Conservation (phyloP, 1,140 invertebrate genomes). For the Conus ventricosus region DNA sequence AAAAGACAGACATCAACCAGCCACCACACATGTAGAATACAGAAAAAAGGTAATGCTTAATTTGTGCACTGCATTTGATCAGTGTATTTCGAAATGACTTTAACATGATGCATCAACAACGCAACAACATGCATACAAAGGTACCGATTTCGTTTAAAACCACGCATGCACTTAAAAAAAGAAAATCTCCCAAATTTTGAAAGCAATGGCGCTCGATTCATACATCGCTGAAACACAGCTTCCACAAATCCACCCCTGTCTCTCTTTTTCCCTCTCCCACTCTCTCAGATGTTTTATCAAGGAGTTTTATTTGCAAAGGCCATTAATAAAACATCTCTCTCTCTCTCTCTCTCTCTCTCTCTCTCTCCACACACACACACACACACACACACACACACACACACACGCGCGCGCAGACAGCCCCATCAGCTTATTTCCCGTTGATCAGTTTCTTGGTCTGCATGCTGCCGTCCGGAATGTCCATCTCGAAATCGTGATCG, state of each 20-base stretch:
- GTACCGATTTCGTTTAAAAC: neutral
- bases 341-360: neutral
- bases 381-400: neutral
- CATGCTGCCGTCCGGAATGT: slow-evolving; percentile 43
- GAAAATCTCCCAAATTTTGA: too few species aligned
- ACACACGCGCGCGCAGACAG: neutral
- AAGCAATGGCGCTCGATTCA: neutral
- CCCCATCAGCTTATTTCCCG: neutral
- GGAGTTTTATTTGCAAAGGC: neutral
- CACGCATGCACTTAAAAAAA: neutral
- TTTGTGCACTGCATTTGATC: too few species aligned
- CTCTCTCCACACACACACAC: neutral
- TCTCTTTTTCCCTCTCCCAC: neutral
- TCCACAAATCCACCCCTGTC: neutral
- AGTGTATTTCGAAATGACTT: too few species aligned
- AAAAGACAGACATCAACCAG: too few species aligned
- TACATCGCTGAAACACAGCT: neutral
- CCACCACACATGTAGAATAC: too few species aligned
- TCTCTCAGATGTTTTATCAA: neutral
- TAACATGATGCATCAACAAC: too few species aligned
- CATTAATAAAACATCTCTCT: neutral
- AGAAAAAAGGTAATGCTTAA: too few species aligned
- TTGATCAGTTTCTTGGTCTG: slow-evolving; percentile 45
- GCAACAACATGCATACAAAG: neutral
- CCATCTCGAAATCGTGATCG: slow-evolving; percentile 44